These are phyloP conservation scores for Actinia tenebrosa DNA, from an alignment of 64 coral and sea anemone genomes.

Conservation along the genomic window DNA sequence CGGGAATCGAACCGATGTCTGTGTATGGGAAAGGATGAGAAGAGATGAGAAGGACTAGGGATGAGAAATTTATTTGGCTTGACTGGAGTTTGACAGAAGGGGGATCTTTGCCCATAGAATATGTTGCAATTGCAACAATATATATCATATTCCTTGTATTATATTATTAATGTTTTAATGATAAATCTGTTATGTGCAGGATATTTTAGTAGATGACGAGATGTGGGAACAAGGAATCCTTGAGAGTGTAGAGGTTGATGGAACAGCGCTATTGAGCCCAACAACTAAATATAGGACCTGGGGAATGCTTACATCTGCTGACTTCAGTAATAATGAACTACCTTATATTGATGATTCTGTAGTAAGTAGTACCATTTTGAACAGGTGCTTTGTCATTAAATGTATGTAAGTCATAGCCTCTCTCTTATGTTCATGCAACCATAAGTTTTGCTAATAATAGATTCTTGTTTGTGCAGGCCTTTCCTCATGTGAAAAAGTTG, in stretches of 20 bases:
- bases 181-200: slow-evolving; percentile 14
- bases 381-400: neutral
- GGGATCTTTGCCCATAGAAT: neutral
- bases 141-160: neutral
- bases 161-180: neutral
- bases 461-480: neutral
- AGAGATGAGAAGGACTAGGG: too few relatives aligned
- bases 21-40: too few relatives aligned
- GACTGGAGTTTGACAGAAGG: neutral
- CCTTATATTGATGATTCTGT: slow-evolving; percentile 96
- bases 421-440: neutral
- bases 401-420: neutral
- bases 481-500: too few relatives aligned
- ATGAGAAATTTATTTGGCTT: too few relatives aligned
- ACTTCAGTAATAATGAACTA: slow-evolving; percentile 84
- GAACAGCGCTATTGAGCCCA: slow-evolving; percentile 37
- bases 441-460: neutral
- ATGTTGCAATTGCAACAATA: neutral
- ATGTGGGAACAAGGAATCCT: slow-evolving; percentile 88
- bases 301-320: slow-evolving; percentile 40
- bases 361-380: slow-evolving; percentile 25
- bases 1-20: too few relatives aligned
- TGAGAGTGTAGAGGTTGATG: slow-evolving; percentile 53
- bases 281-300: slow-evolving; percentile 36
- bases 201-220: slow-evolving; percentile 83